Evolutionary conservation across 2,113 vertebrate genomes (phyloP).

Genomic region (Peucedramus taeniatus): DNA sequence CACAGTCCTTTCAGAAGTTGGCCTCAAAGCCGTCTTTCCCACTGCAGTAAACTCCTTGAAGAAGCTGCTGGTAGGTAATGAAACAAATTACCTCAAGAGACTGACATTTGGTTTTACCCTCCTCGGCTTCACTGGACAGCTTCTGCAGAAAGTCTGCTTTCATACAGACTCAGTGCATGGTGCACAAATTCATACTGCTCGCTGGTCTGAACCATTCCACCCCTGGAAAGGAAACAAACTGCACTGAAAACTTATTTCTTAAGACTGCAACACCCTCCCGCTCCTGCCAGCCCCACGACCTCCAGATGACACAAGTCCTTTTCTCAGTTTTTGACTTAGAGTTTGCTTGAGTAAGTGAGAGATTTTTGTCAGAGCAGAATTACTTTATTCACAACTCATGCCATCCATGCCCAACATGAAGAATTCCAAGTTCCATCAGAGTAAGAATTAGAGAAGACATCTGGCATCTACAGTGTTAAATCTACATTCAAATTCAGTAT

Average conservation of each 20-base stretch:
- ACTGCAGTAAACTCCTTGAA: conserved; percentile 56
- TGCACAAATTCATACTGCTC: conserved; percentile 98
- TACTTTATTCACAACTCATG: neutral
- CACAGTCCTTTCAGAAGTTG: conserved; percentile 16
- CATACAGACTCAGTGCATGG: conserved; percentile 88
- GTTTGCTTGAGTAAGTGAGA: neutral
- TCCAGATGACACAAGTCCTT: neutral
- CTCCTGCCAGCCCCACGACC: neutral
- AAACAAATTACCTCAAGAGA: conserved; percentile 68
- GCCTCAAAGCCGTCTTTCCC: conserved; percentile 28
- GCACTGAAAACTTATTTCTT: neutral
- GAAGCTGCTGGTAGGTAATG: conserved; percentile 72
- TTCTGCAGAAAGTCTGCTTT: conserved; percentile 83
- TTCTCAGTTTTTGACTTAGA: neutral
- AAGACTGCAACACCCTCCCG: neutral
- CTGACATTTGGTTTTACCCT: neutral
- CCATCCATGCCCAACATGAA: neutral
- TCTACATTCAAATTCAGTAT: neutral
- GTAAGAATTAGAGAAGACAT: neutral
- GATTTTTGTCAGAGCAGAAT: neutral
- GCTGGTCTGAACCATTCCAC: conserved; percentile 97
- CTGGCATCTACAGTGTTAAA: neutral
- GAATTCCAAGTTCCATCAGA: neutral
- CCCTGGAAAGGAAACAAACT: conserved; percentile 71
- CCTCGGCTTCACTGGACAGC: conserved; percentile 78